These are phyloP conservation scores for Rallus crepitans DNA, from an alignment of 2,797 vertebrate species.

Conservation along the genomic window DNA sequence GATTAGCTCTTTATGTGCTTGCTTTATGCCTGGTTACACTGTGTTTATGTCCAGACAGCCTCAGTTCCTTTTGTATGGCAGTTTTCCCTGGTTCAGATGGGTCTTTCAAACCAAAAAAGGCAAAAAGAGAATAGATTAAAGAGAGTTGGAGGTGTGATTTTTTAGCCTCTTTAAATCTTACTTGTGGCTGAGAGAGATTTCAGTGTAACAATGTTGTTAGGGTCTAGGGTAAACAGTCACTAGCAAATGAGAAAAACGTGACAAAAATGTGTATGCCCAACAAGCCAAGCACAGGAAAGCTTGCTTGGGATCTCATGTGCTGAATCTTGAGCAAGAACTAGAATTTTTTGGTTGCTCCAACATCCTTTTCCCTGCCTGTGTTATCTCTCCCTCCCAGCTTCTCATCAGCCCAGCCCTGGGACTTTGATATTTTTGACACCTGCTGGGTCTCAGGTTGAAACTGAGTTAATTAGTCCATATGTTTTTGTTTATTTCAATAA, in stretches of 20 bases:
- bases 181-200: neutral
- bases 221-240: neutral
- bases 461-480: slow-evolving; percentile 1
- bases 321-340: neutral
- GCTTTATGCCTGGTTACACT: neutral
- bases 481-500: slow-evolving; percentile 62
- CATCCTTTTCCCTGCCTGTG: neutral
- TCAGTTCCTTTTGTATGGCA: neutral
- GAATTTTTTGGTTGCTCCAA: neutral
- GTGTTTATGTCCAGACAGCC: neutral
- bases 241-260: neutral
- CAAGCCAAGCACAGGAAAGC: neutral
- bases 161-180: slow-evolving; percentile 15
- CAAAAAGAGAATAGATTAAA: neutral
- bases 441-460: slow-evolving; percentile 30
- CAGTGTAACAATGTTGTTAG: neutral
- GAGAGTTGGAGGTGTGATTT: neutral
- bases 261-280: neutral
- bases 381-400: neutral
- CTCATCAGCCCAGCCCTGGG: neutral
- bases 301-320: neutral
- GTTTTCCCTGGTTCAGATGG: neutral
- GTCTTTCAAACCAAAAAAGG: neutral
- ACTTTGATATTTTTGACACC: slow-evolving; percentile 55
- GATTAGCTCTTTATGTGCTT: neutral